Base-by-base conservation (phyloP, 2,888 invertebrate species). In the Bellardia bayeri region DNA sequence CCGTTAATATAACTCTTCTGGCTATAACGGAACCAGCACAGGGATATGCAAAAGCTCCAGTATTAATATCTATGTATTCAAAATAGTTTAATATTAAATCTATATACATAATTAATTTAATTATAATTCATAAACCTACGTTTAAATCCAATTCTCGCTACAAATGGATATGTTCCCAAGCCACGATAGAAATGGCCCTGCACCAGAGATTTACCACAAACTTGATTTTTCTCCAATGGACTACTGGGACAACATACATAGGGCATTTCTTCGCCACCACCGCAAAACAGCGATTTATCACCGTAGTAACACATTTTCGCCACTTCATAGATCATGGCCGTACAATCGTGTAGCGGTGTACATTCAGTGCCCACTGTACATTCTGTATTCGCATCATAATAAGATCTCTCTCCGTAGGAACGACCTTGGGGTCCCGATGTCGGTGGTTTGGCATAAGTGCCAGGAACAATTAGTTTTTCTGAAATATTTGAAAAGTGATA, bases 1-100 rank as follows among this genome's bases (percentile, higher is more conserved):
- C 97, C 0, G 97, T 97, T 51, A 97, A 92, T 56, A 97, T 94
- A 94, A 94, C 93, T n/a, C 94, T 92, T 7, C 94, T 94, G 1
- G 95, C 94, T 78, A 97, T 95, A 30, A 97, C 96, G 0, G 96
- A 96, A 2, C 97, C 97, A 68, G 96, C 95, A 91, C 97, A 97
- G 2, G 97, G 96, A 92, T 96, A 97, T 63, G 96, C 95, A 61
- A 96, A 95, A 87, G 95, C 96, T 3, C 96, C 96, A 0, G 95
- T 95, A 5, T 95, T 95, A 72, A 95, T 94, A 91, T 96, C 97
- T 97, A 33, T 23, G 23, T 23, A 23, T 56, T 14, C 2, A 6
- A 54, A 80, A 54, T 42, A 23, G n/a, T 54, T 45, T n/a, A 14
- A 7, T 49, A 58, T 68, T 63, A 13, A 23, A 58, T 37, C 37